Percentiles rank a stretch among this genome's conserved stretches.
Evolutionary conservation across 2,888 invertebrate genomes (phyloP).

Genomic region (Phalangium opilio): DNA sequence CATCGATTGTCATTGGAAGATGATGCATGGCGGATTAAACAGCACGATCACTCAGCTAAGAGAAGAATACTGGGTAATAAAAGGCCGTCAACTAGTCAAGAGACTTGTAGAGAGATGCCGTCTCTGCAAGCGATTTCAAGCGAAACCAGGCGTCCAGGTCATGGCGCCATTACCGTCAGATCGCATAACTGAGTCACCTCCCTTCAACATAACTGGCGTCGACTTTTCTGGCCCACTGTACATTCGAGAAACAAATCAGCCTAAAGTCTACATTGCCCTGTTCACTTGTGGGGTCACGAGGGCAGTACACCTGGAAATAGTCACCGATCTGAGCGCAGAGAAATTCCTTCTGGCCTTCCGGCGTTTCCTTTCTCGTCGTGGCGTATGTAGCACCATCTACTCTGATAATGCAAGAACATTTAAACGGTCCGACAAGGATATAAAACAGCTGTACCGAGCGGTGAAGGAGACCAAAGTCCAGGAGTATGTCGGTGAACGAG

Average conservation of each 20-base stretch:
- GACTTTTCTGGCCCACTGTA: no score
- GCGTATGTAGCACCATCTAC: background rate
- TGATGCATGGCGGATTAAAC: background rate
- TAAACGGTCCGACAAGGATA: background rate
- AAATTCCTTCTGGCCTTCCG: constrained; percentile 3
- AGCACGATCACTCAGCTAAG: constrained; percentile 1
- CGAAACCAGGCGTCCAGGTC: background rate
- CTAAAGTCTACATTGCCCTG: no score
- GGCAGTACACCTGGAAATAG: no score
- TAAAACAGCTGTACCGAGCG: background rate
- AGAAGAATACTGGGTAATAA: background rate
- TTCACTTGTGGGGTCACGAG: no score
- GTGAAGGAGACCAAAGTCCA: background rate
- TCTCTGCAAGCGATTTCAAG: background rate
- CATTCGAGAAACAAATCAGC: no score
- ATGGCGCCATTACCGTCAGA: background rate
- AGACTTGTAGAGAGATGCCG: background rate
- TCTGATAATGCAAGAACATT: constrained; percentile 1
- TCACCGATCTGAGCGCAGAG: no score
- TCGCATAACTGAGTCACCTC: background rate
- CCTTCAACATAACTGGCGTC: background rate
- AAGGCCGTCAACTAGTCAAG: background rate
- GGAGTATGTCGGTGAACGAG: background rate
- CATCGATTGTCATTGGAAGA: background rate
- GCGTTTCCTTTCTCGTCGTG: background rate